Conservation (phyloP, 2,113 vertebrate species). For the Silurus asotus region DNA sequence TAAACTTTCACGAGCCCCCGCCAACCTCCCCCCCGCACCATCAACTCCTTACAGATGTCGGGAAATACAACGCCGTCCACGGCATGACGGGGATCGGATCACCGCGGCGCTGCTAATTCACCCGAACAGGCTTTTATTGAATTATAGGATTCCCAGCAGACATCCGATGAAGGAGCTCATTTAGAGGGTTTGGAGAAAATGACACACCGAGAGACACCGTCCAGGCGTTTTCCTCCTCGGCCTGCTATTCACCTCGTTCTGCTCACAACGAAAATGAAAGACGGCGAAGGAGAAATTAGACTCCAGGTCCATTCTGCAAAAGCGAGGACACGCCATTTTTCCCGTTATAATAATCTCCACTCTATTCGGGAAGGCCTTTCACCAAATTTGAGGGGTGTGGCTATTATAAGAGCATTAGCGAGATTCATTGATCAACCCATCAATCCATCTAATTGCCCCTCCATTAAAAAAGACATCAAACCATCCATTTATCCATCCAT, state of each 20-base stretch:
- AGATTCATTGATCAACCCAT: too few relatives aligned
- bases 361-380: too few relatives aligned
- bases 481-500: too few relatives aligned
- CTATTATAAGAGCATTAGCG: too few relatives aligned
- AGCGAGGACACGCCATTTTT: too few relatives aligned
- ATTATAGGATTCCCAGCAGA: conserved; percentile 1
- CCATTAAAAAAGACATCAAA: too few relatives aligned
- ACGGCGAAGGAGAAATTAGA: not conserved
- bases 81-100: not conserved
- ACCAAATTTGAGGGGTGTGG: too few relatives aligned
- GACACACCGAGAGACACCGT: not conserved
- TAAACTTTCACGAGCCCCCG: not conserved
- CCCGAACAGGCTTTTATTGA: not conserved
- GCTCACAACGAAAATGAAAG: not conserved
- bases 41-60: not conserved
- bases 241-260: not conserved
- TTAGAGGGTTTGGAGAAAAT: too few relatives aligned
- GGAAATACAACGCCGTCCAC: not conserved
- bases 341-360: too few relatives aligned
- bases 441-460: too few relatives aligned
- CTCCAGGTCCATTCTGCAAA: not conserved
- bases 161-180: not conserved
- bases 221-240: not conserved
- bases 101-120: not conserved
- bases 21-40: too few relatives aligned